phyloP scores from a whole-genome alignment of 2,888 invertebrate genomes.

The Luperina nickerlii region DNA sequence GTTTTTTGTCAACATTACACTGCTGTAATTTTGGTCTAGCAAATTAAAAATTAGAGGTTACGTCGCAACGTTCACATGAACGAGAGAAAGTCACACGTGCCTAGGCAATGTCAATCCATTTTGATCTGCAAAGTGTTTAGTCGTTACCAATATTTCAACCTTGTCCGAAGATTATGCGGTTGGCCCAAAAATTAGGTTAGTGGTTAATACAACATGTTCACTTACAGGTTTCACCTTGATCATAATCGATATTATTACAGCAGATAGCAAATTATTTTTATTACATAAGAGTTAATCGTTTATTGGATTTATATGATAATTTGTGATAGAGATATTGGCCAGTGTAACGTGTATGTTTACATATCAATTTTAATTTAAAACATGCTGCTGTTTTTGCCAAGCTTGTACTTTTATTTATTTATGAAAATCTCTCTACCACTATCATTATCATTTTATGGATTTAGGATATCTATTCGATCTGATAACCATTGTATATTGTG shows the following conservation, averaged over 20 bases:
- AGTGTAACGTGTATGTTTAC: background rate
- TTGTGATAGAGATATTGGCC: background rate
- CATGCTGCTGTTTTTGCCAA: background rate
- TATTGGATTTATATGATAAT: constrained; percentile 47
- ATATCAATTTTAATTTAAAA: background rate
- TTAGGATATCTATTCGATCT: background rate
- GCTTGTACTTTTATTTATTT: background rate
- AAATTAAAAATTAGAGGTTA: background rate
- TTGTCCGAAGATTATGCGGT: constrained; percentile 34
- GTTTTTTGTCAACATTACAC: no score
- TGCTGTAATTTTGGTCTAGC: no score
- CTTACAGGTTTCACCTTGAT: constrained; percentile 59
- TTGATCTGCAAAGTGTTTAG: background rate
- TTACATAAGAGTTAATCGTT: constrained; percentile 16
- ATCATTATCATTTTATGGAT: no score
- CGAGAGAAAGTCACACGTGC: no score
- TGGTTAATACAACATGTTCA: constrained; percentile 58
- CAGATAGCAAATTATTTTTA: constrained; percentile 26
- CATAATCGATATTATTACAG: constrained; percentile 41
- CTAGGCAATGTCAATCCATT: no score
- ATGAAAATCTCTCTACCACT: no score
- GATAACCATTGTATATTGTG: background rate
- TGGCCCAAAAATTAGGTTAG: constrained; percentile 66
- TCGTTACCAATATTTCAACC: constrained; percentile 22
- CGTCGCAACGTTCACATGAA: background rate